phyloP scores from a whole-genome alignment of 2,888 invertebrate species.

The Drosophila melanosoma region DNA sequence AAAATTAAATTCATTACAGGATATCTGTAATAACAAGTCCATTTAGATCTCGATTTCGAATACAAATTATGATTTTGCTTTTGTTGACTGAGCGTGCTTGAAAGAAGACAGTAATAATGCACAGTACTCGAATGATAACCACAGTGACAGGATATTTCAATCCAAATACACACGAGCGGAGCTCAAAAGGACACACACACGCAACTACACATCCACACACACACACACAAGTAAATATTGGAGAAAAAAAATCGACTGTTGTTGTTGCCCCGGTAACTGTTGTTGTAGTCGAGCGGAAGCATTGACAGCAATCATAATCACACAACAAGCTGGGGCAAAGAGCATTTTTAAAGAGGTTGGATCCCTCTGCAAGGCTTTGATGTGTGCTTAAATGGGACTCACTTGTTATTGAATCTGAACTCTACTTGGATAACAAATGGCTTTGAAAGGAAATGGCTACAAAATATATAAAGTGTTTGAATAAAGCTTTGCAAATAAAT shows the following conservation, averaged over 20 bases:
- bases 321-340: neutral
- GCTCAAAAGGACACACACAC: constrained; percentile 13
- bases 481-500: neutral
- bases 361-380: constrained; percentile 33
- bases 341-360: constrained; percentile 9
- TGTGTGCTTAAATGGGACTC: constrained; percentile 9
- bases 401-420: neutral
- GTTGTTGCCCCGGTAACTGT: neutral
- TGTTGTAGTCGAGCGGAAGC: constrained; percentile 14
- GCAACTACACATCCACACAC: neutral
- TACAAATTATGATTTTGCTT: constrained; percentile 6
- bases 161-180: constrained; percentile 14
- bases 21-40: neutral
- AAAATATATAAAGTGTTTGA: neutral
- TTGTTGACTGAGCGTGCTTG: constrained; percentile 35
- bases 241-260: neutral
- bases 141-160: constrained; percentile 30
- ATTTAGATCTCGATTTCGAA: no score
- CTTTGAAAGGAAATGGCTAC: neutral
- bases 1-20: neutral
- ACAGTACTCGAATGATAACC: constrained; percentile 28
- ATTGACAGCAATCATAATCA: constrained; percentile 7
- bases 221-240: constrained; percentile 2
- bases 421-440: neutral
- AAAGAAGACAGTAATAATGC: constrained; percentile 39